A percentile compares a stretch with the other conserved stretches of the same genome.
phyloP scores from a whole-genome alignment of 2,888 invertebrate species.

The Oligia fasciuncula region DNA sequence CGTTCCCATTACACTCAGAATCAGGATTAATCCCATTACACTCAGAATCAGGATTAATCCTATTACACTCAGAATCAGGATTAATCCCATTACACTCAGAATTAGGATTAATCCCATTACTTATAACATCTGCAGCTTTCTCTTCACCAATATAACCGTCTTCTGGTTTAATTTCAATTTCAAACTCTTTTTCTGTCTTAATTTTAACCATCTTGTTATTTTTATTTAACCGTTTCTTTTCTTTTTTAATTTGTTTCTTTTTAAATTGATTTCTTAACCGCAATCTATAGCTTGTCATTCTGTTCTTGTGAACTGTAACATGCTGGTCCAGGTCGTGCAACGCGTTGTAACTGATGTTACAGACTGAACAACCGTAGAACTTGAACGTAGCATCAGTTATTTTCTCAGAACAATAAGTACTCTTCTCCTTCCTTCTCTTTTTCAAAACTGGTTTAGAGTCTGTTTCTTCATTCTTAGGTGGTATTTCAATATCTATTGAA shows the following conservation, averaged over 20 bases:
- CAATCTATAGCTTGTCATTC: conserved; percentile 84
- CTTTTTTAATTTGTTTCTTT: conserved; percentile 79
- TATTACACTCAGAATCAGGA: too few species aligned
- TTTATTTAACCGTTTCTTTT: conserved; percentile 75
- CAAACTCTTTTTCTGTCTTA: conserved; percentile 69
- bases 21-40: not conserved
- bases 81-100: too few species aligned
- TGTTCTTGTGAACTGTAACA: conserved; percentile 81
- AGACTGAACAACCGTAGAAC: conserved; percentile 85
- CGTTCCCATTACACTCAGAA: conserved; percentile 23
- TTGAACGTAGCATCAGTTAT: conserved; percentile 80
- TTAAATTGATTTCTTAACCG: conserved; percentile 80
- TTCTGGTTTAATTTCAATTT: conserved; percentile 84
- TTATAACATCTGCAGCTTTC: conserved; percentile 72
- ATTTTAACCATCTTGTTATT: conserved; percentile 72
- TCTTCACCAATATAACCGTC: conserved; percentile 85
- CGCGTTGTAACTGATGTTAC: conserved; percentile 78
- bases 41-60: too few species aligned
- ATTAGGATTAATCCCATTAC: conserved; percentile 14
- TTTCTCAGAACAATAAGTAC: conserved; percentile 81
- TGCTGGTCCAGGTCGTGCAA: conserved; percentile 81
- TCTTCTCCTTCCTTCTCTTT: conserved; percentile 64
- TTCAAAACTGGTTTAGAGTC: conserved; percentile 65
- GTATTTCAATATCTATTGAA: not conserved
- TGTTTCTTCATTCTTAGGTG: conserved; percentile 36